phyloP scores from a whole-genome alignment of 2,113 vertebrate genomes.

The Setophaga coronata region DNA sequence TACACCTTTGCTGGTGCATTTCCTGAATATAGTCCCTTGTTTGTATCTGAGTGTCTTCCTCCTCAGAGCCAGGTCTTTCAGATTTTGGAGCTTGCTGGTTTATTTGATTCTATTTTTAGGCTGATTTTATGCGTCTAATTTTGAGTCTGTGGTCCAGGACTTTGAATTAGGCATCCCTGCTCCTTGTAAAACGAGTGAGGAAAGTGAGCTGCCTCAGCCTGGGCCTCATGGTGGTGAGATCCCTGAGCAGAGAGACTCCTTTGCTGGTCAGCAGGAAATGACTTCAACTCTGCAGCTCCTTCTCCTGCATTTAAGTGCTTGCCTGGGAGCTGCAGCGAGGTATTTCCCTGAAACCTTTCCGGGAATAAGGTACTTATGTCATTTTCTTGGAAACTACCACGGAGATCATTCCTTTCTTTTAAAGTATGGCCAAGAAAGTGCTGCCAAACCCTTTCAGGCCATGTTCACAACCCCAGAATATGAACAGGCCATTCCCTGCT shows the following conservation, averaged over 20 bases:
- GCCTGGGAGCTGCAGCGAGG: slow-evolving; percentile 12
- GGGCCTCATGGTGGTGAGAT: not conserved
- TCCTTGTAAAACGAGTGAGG: not conserved
- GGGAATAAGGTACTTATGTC: slow-evolving; percentile 60
- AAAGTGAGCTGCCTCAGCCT: not conserved
- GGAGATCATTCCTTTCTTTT: slow-evolving; percentile 38
- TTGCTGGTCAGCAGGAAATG: not conserved
- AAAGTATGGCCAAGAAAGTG: slow-evolving; percentile 40
- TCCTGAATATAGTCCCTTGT: not conserved
- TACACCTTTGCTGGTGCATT: not conserved
- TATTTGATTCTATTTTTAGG: not conserved
- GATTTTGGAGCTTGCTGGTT: not conserved
- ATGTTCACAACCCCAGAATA: not conserved
- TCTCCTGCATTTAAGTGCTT: not conserved
- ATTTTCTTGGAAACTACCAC: slow-evolving; percentile 53
- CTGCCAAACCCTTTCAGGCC: slow-evolving; percentile 40
- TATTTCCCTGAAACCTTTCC: slow-evolving; percentile 67
- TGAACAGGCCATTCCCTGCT: not conserved
- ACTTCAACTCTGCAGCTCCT: not conserved
- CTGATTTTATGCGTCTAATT: not conserved
- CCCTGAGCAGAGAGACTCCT: not conserved
- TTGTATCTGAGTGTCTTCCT: not conserved
- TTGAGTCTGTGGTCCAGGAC: not conserved
- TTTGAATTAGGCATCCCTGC: not conserved
- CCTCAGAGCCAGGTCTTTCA: not conserved